A percentile compares a stretch with the other conserved stretches of the same genome.
phyloP scores from a whole-genome alignment of 2,888 invertebrate genomes.

The Eudasyphora cyanicolor region DNA sequence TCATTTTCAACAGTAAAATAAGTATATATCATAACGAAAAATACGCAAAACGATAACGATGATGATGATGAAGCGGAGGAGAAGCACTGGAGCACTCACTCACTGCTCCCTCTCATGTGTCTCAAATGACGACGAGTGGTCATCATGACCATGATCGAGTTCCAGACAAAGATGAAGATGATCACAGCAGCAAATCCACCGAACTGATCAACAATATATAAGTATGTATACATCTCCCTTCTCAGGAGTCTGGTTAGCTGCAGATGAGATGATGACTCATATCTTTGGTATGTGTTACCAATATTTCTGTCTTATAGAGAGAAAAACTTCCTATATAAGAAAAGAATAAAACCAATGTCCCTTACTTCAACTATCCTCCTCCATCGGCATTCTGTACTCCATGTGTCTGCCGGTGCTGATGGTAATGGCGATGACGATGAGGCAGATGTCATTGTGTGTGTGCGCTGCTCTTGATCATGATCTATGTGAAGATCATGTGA shows the following conservation, averaged over 20 bases:
- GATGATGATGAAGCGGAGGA: background rate
- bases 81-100: background rate
- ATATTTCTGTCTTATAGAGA: background rate
- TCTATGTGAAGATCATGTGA: slow-evolving; percentile 19
- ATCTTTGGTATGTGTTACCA: background rate
- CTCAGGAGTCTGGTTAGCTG: background rate
- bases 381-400: background rate
- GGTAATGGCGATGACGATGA: background rate
- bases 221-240: background rate
- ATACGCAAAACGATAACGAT: too few relatives aligned
- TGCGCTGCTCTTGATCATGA: slow-evolving; percentile 16
- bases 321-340: background rate
- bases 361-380: background rate
- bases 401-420: background rate
- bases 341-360: background rate
- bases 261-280: background rate
- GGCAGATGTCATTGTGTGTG: background rate
- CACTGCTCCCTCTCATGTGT: background rate
- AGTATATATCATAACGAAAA: too few relatives aligned
- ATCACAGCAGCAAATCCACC: too few relatives aligned
- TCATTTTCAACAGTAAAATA: slow-evolving; percentile 7
- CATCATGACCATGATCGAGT: background rate
- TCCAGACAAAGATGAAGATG: background rate
- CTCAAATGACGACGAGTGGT: background rate
- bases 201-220: too few relatives aligned